phyloP scores from a whole-genome alignment of 92 coral and sea anemone genomes.

The Diadumene lineata region DNA sequence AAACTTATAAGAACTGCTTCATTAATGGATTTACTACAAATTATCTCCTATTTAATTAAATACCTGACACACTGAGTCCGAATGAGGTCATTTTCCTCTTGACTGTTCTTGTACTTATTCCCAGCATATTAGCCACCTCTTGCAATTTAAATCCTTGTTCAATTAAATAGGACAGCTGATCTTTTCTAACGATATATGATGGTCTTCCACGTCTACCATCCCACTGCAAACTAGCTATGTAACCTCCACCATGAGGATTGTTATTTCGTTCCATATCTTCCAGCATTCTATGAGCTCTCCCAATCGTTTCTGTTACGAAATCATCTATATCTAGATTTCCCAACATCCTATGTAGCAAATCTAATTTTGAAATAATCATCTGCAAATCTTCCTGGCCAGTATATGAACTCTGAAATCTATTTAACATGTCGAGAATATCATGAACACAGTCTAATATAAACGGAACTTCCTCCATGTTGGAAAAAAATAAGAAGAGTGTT shows the following conservation, averaged over 20 bases:
- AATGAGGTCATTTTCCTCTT: constrained; percentile 49
- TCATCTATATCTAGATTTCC: constrained; percentile 34
- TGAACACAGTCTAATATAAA: too few species aligned
- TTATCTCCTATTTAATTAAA: neutral
- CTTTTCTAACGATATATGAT: constrained; percentile 40
- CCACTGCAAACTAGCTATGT: neutral
- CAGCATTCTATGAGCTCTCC: constrained; percentile 7
- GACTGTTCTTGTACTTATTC: constrained; percentile 44
- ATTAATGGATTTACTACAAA: neutral
- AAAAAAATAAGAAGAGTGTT: neutral
- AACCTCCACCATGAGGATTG: neutral
- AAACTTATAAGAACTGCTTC: too few species aligned
- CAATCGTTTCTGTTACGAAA: constrained; percentile 25
- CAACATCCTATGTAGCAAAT: constrained; percentile 43
- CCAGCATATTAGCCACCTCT: constrained; percentile 29
- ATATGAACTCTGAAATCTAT: too few species aligned
- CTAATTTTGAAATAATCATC: too few species aligned
- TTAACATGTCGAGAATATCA: too few species aligned
- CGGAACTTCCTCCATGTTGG: neutral
- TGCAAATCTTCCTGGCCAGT: too few species aligned
- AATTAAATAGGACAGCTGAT: constrained; percentile 37
- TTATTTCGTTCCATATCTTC: constrained; percentile 9
- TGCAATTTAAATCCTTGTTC: constrained; percentile 57
- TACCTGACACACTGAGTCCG: constrained; percentile 6
- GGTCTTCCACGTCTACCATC: constrained; percentile 59